Evolutionary conservation across 2,797 vertebrate species (phyloP), one percentile per base, ranked within the genome.

Genomic region (Hapalemur alaotrensis): DNA sequence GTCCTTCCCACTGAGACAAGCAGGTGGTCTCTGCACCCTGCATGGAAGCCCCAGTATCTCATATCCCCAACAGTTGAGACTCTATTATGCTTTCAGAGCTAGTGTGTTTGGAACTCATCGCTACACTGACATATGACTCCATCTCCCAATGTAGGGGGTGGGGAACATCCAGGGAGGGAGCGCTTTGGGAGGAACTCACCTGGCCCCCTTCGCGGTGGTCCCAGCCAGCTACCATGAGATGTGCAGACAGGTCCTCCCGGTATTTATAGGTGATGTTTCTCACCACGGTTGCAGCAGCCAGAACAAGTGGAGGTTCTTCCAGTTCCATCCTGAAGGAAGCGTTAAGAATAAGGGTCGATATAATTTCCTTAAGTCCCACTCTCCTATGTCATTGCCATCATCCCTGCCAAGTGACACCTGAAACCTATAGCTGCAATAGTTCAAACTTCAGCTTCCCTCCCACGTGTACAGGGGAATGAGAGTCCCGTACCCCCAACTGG

Each of bases 191-290:
- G 50, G 80, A 28, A 57, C 91, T 93, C 89, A 99, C 99, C 99
- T 99, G 99, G 30, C 99, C 98, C 8, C 99, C 99, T 4, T 98
- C 98, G 50, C 97, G 99, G 22, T 63, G 96, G 98, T 99, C 99
- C 99, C 99, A 99, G 82, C 99, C 99, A 0, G 99, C 99, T 38
- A 99, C 99, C 57, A 99, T 98, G 97, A 99, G 99, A 46, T 99
- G 99, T 0, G 99, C 99, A 15, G 98, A 98, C 25, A 99, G 97
- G 67, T 99, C 99, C 0, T 99, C 99, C 10, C 98, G 99, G 86
- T 99, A 99, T 23, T 98, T 98, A 95, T 99, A 99, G 95, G 98
- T 99, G 76, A 99, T 98, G 0, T 99, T 99, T 91, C 97, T 99
- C 86, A 99, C 97, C 69, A 99, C 93, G 0, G 99, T 98, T 0